Evolutionary conservation across 2,888 invertebrate genomes (phyloP), one percentile per base, ranked within the genome.

Genomic region (Caenorhabditis becei): DNA sequence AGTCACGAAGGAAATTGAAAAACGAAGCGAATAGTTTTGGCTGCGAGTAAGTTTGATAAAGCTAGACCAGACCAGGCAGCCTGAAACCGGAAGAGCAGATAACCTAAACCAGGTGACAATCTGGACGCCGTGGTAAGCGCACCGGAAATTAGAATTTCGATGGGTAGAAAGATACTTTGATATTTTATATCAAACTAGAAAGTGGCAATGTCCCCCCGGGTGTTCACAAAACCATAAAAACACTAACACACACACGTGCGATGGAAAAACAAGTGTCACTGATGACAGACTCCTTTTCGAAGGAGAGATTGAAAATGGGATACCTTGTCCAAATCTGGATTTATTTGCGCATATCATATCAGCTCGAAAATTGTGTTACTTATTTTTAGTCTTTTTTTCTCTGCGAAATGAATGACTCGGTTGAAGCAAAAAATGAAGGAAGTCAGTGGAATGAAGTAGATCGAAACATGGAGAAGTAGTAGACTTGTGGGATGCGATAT

Each of bases 291-390:
- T 54, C 54, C 7, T 28, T 53, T 26, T 53, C 26, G 28, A 59
- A 28, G 32, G 28, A 69, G 47, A 58, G 56, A 72, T 49, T 66
- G 59, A 66, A 53, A 65, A 56, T 37, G 26, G 51, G 56, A 58
- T 28, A 26, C 59, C 59, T 65, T 65, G 37, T 65, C 58, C 51
- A 58, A 74, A 66, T 65, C 74, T 65, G 58, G 59, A 59, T 53
- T 74, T 66, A 58, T 72, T 49, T 72, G 26, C 18, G 56, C 41
- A 61, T 59, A 59, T 54, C 37, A 66, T 66, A 54, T 59, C 59
- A 70, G 53, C 59, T 54, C 62, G 28, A 41, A 66, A 59, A 59
- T 54, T 62, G 28, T 71, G 71, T 53, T 62, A 47, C 62, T 44
- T 49, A 62, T 62, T 71, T 28, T 44, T 28, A 28, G 24, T 54